Evolutionary conservation across 2,113 vertebrate species (phyloP).

Genomic region (Sylvicapra grimmia): DNA sequence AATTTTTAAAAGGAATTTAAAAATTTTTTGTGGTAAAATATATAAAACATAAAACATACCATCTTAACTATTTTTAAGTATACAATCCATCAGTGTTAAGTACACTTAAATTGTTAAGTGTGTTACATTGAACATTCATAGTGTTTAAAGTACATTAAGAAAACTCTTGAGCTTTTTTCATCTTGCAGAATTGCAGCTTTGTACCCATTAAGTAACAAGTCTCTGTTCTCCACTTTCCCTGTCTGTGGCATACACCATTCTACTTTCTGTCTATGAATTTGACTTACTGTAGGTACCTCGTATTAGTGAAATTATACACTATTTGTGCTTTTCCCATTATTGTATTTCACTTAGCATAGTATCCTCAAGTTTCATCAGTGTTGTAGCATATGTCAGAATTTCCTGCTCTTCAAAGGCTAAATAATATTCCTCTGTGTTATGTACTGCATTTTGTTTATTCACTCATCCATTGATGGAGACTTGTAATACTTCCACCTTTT

Average conservation of each 20-base stretch:
- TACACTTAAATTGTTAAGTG: neutral
- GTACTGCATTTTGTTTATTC: neutral
- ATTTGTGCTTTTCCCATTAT: neutral
- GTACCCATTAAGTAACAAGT: neutral
- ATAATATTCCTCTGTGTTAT: neutral
- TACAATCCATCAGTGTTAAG: neutral
- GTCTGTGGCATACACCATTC: neutral
- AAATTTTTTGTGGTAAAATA: neutral
- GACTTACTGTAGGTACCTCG: neutral
- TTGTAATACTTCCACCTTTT: neutral
- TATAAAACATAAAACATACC: neutral
- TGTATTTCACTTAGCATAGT: neutral
- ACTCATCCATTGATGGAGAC: neutral
- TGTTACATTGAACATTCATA: neutral
- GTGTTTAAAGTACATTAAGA: neutral
- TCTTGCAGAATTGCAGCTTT: neutral
- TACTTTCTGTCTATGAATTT: neutral
- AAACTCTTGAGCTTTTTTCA: neutral
- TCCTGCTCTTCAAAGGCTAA: neutral
- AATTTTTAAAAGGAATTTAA: neutral
- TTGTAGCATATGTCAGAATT: neutral
- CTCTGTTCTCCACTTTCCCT: neutral
- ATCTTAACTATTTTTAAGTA: neutral
- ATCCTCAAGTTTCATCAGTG: neutral
- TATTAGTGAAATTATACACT: neutral